phyloP scores from a whole-genome alignment of 1,140 invertebrate genomes.

The Papilio xuthus region DNA sequence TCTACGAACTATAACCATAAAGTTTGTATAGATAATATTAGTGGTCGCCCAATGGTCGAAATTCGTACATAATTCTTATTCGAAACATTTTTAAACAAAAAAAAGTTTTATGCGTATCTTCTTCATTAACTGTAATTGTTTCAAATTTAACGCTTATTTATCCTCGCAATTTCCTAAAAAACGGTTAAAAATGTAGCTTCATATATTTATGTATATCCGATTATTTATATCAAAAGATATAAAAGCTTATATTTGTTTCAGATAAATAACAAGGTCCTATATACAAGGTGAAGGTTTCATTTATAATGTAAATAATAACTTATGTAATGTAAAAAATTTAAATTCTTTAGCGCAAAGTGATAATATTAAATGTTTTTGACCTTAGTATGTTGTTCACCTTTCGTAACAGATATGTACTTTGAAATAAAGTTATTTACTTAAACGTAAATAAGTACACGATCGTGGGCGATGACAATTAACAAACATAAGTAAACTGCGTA shows the following conservation, averaged over 20 bases:
- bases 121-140: too few species aligned
- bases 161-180: too few species aligned
- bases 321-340: constrained; percentile 3
- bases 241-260: not conserved
- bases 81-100: too few species aligned
- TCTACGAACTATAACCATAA: not conserved
- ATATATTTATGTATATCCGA: too few species aligned
- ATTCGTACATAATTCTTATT: too few species aligned
- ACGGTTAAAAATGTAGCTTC: too few species aligned
- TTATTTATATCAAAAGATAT: not conserved
- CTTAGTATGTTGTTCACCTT: constrained; percentile 13
- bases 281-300: constrained; percentile 1
- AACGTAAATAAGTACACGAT: not conserved
- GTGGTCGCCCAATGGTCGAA: too few species aligned
- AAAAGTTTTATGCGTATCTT: too few species aligned
- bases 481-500: not conserved
- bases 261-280: constrained; percentile 1
- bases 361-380: not conserved
- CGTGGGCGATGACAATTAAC: not conserved
- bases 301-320: not conserved
- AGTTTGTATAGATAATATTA: not conserved
- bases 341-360: not conserved
- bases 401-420: constrained; percentile 6
- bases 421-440: not conserved
- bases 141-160: too few species aligned